Conservation (phyloP, 2,113 vertebrate species). For the Rynchops niger region DNA sequence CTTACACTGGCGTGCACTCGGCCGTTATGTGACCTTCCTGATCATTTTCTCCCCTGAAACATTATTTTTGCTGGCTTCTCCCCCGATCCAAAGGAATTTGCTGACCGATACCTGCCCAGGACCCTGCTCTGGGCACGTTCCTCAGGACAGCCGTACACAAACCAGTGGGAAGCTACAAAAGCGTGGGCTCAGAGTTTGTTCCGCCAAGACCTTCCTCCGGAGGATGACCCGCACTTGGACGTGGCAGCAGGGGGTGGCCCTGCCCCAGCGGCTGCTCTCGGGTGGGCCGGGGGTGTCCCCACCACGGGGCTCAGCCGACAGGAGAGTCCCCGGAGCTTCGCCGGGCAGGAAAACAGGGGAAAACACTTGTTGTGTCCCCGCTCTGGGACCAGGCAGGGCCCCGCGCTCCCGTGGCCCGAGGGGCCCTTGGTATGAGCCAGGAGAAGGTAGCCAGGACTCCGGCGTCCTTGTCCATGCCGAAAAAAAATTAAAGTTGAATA, state of each 20-base stretch:
- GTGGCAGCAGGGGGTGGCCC: neutral
- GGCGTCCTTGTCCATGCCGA: rapidly evolving
- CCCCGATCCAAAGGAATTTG: constrained; percentile 31
- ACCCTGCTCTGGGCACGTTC: constrained; percentile 41
- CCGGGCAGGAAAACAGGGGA: neutral
- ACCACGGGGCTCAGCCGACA: rapidly evolving
- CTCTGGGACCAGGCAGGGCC: neutral
- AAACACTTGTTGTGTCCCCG: no score
- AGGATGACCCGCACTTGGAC: neutral
- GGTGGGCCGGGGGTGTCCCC: neutral
- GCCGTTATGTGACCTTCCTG: neutral
- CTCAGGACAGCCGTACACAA: constrained; percentile 18
- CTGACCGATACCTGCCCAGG: constrained; percentile 36
- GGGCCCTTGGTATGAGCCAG: neutral
- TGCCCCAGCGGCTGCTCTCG: neutral
- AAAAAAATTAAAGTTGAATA: neutral
- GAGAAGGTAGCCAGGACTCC: neutral
- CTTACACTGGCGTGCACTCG: neutral
- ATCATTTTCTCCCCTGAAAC: neutral
- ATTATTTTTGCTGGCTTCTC: neutral
- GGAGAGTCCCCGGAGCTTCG: rapidly evolving
- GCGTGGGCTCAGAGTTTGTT: neutral
- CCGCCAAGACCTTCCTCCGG: no score
- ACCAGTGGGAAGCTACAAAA: constrained; percentile 14
- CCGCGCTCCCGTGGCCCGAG: rapidly evolving